These are phyloP conservation scores for Lontra canadensis DNA, from an alignment of 2,113 vertebrate genomes.

Conservation along the genomic window DNA sequence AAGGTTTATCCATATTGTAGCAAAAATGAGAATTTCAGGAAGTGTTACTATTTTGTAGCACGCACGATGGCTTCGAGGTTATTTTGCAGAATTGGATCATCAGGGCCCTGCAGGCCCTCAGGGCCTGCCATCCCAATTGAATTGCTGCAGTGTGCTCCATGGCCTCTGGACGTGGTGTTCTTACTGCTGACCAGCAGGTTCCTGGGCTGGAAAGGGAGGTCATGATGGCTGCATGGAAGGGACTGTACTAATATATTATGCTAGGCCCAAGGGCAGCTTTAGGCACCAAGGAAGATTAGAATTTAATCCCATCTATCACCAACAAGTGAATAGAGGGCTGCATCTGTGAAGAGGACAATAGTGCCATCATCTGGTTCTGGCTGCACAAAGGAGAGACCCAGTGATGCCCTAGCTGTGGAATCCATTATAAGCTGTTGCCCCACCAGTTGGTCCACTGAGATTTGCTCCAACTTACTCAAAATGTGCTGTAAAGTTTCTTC, in stretches of 20 bases:
- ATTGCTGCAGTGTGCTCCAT: background rate
- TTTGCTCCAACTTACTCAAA: too few relatives aligned
- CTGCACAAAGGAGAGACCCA: background rate
- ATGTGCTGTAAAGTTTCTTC: too few relatives aligned
- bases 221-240: background rate
- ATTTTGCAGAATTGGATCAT: background rate
- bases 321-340: background rate
- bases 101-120: background rate
- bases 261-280: background rate
- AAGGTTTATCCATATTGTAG: background rate
- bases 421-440: background rate
- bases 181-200: background rate
- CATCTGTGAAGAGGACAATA: background rate
- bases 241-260: background rate
- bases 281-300: background rate
- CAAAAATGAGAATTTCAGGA: background rate
- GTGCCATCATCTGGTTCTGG: background rate
- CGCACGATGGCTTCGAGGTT: background rate
- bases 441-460: background rate
- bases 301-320: background rate
- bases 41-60: background rate
- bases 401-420: background rate
- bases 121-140: background rate
- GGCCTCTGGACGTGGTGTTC: background rate
- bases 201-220: background rate